Conservation (phyloP, 2,113 vertebrate genomes). For the Psittacus erithacus region DNA sequence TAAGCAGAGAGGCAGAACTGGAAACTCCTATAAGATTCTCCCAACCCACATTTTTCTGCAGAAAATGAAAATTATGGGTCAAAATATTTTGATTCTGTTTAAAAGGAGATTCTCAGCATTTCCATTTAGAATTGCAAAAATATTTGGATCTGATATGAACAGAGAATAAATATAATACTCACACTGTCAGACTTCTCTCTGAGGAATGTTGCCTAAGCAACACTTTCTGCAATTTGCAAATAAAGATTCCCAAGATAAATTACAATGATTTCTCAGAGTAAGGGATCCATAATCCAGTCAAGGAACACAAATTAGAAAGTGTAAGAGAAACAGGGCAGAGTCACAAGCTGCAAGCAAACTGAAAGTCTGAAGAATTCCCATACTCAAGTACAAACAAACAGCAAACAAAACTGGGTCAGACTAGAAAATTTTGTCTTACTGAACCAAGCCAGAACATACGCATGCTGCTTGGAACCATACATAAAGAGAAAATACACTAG, state of each 20-base stretch:
- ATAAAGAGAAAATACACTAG: not conserved
- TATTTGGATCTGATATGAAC: not conserved
- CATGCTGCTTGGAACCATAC: not conserved
- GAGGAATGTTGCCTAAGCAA: not conserved
- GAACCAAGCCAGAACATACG: not conserved
- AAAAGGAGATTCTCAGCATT: not conserved
- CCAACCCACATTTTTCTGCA: not conserved
- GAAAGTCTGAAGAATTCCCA: not conserved
- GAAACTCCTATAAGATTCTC: not conserved
- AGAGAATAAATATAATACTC: not conserved
- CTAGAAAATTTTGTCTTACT: not conserved
- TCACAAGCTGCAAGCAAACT: not conserved
- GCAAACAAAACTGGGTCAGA: not conserved
- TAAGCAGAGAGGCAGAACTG: not conserved
- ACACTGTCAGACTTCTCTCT: not conserved
- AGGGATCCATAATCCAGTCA: not conserved
- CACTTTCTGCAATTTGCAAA: not conserved
- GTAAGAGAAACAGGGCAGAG: not conserved
- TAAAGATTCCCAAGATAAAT: not conserved
- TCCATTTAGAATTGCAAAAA: not conserved
- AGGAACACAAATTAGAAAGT: not conserved
- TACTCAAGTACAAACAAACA: not conserved
- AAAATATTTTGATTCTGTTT: not conserved
- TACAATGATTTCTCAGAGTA: not conserved
- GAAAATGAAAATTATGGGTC: not conserved